Evolutionary conservation across 1,140 invertebrate species (phyloP).

Genomic region (Ceratina australensis): DNA sequence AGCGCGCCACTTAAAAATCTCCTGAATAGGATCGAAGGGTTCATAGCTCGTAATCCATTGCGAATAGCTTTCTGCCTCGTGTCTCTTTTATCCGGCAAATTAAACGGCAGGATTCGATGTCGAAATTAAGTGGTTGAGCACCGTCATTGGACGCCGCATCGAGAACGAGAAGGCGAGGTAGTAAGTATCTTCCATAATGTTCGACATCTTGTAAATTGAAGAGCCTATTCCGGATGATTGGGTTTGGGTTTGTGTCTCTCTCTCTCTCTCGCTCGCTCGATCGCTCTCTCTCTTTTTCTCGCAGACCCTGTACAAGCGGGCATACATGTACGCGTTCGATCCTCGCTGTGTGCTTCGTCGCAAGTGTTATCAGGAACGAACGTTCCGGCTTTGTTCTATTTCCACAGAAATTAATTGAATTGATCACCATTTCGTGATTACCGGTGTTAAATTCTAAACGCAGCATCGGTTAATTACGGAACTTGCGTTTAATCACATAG

Average conservation of each 20-base stretch:
- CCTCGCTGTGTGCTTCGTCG: no score
- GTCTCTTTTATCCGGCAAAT: conserved; percentile 32
- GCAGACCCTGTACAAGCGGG: not conserved
- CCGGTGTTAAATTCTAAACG: not conserved
- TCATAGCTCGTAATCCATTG: conserved; percentile 13
- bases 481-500: not conserved
- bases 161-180: not conserved
- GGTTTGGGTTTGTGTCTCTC: no score
- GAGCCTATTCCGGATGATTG: conserved; percentile 16
- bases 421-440: not conserved
- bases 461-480: no score
- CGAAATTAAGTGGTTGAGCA: not conserved
- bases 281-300: not conserved
- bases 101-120: conserved; percentile 23
- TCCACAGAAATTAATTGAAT: not conserved
- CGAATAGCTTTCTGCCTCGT: not conserved
- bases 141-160: not conserved
- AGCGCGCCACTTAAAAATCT: not conserved
- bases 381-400: not conserved
- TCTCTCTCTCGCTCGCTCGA: no score
- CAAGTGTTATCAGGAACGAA: not conserved
- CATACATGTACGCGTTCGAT: not conserved
- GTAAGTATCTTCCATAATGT: conserved; percentile 19
- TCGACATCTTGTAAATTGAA: conserved; percentile 34
- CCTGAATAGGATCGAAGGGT: not conserved